Evolutionary conservation across 2,113 vertebrate genomes (phyloP).

Genomic region (Pycnonotus jocosus): DNA sequence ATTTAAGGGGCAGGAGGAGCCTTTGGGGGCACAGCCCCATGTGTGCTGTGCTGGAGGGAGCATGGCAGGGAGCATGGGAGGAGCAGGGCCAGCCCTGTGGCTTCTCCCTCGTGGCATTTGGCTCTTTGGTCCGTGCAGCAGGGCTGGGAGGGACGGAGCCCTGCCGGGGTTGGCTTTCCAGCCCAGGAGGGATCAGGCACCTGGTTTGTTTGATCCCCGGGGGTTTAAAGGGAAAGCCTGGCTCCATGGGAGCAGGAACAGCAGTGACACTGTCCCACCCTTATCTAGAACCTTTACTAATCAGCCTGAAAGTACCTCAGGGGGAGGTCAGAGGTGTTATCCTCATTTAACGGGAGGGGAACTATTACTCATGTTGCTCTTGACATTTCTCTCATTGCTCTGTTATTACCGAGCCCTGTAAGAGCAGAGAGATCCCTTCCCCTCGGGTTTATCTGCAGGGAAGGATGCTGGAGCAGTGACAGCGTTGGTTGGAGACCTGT

Average conservation of each 20-base stretch:
- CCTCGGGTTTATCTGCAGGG: slow-evolving; percentile 57
- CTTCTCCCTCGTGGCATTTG: not conserved
- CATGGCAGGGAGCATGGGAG: not conserved
- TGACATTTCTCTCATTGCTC: not conserved
- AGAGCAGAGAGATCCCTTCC: slow-evolving; percentile 62
- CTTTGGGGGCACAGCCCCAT: not conserved
- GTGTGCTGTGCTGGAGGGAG: not conserved
- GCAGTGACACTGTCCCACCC: not conserved
- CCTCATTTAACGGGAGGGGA: not conserved
- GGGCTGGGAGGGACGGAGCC: not conserved
- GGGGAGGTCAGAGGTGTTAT: not conserved
- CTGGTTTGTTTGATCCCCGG: rapidly evolving
- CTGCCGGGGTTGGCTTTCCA: not conserved
- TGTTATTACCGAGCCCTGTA: not conserved
- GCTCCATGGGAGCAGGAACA: not conserved
- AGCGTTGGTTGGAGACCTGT: slow-evolving; percentile 36
- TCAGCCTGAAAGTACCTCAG: not conserved
- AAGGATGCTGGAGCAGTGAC: slow-evolving; percentile 65
- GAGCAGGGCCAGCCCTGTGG: not conserved
- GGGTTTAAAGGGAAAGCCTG: not conserved
- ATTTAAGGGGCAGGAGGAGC: not conserved
- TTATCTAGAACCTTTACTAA: not conserved
- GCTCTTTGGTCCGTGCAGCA: rapidly evolving
- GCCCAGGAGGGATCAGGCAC: not conserved
- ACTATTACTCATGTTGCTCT: not conserved